phyloP scores from a whole-genome alignment of 1,140 invertebrate genomes.

The Drosophila sucinea region DNA sequence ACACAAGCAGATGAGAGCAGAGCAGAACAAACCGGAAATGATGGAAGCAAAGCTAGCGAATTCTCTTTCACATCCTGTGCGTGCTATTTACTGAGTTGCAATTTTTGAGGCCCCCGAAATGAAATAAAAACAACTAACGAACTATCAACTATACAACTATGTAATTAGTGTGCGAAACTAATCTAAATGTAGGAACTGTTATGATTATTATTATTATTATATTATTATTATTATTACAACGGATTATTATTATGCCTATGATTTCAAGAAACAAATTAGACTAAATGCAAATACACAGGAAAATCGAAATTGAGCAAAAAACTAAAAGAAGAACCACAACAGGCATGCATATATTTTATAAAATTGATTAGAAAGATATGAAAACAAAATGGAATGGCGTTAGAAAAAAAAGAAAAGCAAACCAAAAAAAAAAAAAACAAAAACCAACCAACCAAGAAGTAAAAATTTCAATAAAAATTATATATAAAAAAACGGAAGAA shows the following conservation, averaged over 20 bases:
- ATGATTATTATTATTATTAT: constrained; percentile 59
- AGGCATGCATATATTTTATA: constrained; percentile 24
- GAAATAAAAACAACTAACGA: constrained; percentile 63
- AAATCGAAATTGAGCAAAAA: constrained; percentile 69
- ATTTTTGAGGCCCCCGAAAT: constrained; percentile 61
- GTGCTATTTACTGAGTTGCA: constrained; percentile 74
- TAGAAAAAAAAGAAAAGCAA: constrained; percentile 64
- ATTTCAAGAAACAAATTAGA: constrained; percentile 74
- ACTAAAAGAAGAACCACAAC: constrained; percentile 31
- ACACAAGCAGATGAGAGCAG: constrained; percentile 19
- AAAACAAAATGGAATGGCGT: constrained; percentile 57
- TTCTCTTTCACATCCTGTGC: constrained; percentile 52
- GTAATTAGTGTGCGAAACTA: constrained; percentile 69
- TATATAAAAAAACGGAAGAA: constrained; percentile 35
- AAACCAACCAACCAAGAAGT: constrained; percentile 35
- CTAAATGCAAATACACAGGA: constrained; percentile 57
- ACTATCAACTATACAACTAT: constrained; percentile 55
- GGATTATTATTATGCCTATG: constrained; percentile 56
- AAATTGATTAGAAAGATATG: constrained; percentile 12
- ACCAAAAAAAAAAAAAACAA: constrained; percentile 29
- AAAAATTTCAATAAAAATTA: constrained; percentile 67
- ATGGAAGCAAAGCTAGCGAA: constrained; percentile 53
- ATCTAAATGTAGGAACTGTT: constrained; percentile 71
- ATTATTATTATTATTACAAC: constrained; percentile 57
- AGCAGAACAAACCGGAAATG: constrained; percentile 26